phyloP scores from a whole-genome alignment of 2,888 invertebrate genomes.

The Thera obeliscata region DNA sequence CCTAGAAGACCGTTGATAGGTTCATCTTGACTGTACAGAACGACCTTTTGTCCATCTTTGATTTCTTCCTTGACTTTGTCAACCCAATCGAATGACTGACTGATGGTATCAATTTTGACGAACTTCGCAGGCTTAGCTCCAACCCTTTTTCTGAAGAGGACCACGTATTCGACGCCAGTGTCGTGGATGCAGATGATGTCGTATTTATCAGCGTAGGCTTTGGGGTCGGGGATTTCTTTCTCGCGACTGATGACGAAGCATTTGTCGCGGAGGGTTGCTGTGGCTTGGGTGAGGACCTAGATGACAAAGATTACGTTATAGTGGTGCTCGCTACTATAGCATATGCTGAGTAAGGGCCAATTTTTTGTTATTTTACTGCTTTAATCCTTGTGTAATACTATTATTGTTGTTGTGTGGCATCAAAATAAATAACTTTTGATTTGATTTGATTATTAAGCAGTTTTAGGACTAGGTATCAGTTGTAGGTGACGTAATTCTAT shows the following conservation, averaged over 20 bases:
- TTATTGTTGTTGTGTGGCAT: too few species aligned
- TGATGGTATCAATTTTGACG: conserved; percentile 69
- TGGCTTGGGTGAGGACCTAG: conserved; percentile 75
- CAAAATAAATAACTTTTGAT: too few species aligned
- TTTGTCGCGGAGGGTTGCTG: conserved; percentile 80
- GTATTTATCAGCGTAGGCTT: conserved; percentile 68
- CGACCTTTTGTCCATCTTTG: conserved; percentile 77
- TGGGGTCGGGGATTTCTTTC: conserved; percentile 73
- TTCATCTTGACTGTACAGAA: conserved; percentile 88
- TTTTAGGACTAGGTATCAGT: too few species aligned
- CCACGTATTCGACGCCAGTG: conserved; percentile 79
- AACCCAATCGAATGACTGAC: conserved; percentile 80
- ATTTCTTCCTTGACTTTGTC: conserved; percentile 74
- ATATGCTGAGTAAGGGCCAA: too few species aligned
- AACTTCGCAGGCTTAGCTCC: conserved; percentile 76
- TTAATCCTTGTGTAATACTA: too few species aligned
- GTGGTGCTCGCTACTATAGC: too few species aligned
- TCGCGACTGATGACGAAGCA: conserved; percentile 87
- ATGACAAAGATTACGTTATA: neutral
- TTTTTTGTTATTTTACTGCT: too few species aligned
- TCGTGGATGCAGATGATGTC: conserved; percentile 79
- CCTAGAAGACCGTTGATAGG: conserved; percentile 92
- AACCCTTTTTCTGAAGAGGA: conserved; percentile 80
- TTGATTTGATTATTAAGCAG: too few species aligned
- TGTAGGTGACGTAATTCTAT: too few species aligned